Evolutionary conservation across 1,140 invertebrate species (phyloP).

Genomic region (Myzus persicae): DNA sequence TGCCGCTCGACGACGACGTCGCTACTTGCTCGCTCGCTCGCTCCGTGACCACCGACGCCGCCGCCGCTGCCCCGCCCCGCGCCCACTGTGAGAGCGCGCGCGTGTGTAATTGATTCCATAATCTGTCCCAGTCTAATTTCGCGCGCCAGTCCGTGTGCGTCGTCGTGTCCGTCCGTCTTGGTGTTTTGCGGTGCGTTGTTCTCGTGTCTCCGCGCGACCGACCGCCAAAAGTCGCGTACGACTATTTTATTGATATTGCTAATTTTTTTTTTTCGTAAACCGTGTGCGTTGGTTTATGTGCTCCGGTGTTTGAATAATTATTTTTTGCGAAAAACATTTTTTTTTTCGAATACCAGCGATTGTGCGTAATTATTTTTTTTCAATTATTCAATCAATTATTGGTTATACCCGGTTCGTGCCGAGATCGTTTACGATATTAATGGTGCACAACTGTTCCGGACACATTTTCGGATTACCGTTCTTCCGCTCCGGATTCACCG

Average conservation of each 20-base stretch:
- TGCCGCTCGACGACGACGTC: constrained; percentile 33
- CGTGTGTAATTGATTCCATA: constrained; percentile 53
- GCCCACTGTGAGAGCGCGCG: neutral
- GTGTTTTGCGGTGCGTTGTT: neutral
- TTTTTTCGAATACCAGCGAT: neutral
- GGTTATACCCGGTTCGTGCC: neutral
- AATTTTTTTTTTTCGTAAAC: neutral
- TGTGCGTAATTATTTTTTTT: neutral
- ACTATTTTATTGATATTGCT: neutral
- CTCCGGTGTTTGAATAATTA: neutral
- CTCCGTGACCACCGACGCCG: constrained; percentile 15
- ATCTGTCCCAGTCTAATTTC: constrained; percentile 50
- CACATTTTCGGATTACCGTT: constrained; percentile 4
- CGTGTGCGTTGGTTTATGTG: neutral
- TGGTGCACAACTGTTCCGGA: neutral
- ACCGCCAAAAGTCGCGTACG: neutral
- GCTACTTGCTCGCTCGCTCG: neutral
- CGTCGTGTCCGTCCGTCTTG: neutral
- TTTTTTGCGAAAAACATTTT: neutral
- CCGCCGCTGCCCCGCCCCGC: neutral
- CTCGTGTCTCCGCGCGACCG: neutral
- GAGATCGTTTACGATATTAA: neutral
- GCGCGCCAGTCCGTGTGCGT: constrained; percentile 3
- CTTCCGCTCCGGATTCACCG: constrained; percentile 1
- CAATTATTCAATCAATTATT: neutral